Evolutionary conservation across 37 sponge, comb jelly and placozoan genomes (phyloP).

Genomic region (Eunapius fragilis): DNA sequence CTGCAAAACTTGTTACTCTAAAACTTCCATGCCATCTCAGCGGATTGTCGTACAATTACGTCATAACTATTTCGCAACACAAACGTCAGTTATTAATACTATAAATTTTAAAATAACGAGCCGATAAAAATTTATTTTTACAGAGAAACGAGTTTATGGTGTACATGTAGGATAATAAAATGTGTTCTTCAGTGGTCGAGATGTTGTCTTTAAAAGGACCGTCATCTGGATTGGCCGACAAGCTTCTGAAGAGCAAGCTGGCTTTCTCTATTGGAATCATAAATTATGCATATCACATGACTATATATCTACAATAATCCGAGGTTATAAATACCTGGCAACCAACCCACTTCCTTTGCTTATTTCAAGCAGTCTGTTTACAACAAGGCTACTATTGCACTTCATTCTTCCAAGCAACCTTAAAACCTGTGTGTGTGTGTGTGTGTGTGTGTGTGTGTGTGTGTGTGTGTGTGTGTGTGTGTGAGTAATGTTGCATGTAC

Average conservation of each 20-base stretch:
- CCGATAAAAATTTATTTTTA: no score
- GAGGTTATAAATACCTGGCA: no score
- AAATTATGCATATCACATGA: neutral
- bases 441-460: no score
- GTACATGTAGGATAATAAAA: neutral
- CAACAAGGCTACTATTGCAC: constrained; percentile 6
- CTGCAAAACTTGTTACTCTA: no score
- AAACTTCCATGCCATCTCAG: no score
- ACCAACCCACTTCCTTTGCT: constrained; percentile 30
- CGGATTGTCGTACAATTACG: no score
- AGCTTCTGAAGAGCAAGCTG: neutral
- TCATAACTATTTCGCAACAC: no score
- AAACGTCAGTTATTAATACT: no score
- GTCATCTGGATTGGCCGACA: neutral
- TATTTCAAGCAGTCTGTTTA: constrained; percentile 27
- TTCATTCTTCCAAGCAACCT: constrained; percentile 9
- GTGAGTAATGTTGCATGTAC: neutral
- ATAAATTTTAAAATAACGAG: no score
- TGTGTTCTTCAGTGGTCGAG: neutral
- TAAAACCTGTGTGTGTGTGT: constrained; percentile 11
- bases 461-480: no score
- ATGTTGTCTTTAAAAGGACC: neutral
- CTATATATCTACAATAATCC: neutral
- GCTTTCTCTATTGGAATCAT: neutral
- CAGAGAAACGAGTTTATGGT: neutral